Conservation (phyloP, 2,113 vertebrate species). For the Tragulus kanchil region DNA sequence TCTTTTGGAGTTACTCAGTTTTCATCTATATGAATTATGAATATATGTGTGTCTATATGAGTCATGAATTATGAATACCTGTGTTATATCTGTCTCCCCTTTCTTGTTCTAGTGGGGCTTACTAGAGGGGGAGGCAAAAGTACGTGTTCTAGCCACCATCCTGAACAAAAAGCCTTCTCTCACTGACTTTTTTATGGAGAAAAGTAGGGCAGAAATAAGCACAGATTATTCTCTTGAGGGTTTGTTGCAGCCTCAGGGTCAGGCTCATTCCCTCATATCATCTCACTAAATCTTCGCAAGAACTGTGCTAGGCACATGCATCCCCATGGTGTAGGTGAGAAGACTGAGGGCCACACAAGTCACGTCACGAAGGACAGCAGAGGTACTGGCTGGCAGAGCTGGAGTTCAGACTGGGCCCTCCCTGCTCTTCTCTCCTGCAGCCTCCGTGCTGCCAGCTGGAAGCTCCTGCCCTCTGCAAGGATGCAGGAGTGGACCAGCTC, state of each 20-base stretch:
- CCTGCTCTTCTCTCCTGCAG: background rate
- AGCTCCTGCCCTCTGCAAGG: background rate
- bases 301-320: background rate
- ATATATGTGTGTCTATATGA: background rate
- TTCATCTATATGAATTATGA: background rate
- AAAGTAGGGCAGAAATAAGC: background rate
- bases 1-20: background rate
- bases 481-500: background rate
- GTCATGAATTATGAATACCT: background rate
- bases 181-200: slow-evolving; percentile 12
- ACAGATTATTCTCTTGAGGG: background rate
- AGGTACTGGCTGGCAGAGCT: background rate
- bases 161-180: background rate
- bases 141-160: background rate
- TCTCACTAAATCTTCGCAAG: background rate
- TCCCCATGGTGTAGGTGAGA: background rate
- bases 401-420: no score
- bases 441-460: fast-evolving
- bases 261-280: background rate
- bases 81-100: background rate
- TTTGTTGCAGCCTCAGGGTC: background rate
- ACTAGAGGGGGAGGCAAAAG: background rate
- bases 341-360: background rate
- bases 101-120: background rate
- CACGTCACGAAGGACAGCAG: background rate